Percentiles rank a stretch among this genome's conserved stretches.
Conservation (phyloP, 2,888 invertebrate genomes). For the Frankliniella intonsa region DNA sequence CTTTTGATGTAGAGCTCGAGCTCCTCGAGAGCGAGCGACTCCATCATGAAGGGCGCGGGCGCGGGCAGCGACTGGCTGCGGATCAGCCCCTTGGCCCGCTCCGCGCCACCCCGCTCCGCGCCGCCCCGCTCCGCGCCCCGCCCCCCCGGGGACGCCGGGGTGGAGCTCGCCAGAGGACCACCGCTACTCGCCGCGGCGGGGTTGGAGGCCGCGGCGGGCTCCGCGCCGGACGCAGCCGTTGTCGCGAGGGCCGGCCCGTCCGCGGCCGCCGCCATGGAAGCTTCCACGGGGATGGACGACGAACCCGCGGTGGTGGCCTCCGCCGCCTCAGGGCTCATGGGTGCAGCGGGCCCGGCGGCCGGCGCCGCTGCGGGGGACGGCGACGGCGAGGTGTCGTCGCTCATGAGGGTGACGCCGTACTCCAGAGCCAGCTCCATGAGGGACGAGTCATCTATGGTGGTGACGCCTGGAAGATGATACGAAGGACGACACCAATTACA, state of each 20-base stretch:
- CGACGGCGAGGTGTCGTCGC: neutral
- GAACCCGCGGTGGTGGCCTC: too few relatives aligned
- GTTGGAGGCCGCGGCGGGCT: neutral
- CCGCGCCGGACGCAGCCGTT: neutral
- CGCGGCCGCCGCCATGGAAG: neutral
- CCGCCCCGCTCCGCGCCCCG: neutral
- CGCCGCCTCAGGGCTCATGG: neutral
- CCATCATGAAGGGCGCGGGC: neutral
- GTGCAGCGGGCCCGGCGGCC: neutral
- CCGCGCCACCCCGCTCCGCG: neutral
- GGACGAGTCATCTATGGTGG: neutral
- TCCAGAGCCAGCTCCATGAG: conserved; percentile 11
- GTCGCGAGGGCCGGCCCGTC: neutral
- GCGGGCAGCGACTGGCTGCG: conserved; percentile 15
- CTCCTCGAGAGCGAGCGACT: neutral
- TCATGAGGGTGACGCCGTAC: conserved; percentile 4
- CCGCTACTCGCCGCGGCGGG: neutral
- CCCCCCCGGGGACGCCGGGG: neutral
- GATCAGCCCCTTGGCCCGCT: neutral
- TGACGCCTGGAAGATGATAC: neutral
- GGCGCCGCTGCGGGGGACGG: neutral
- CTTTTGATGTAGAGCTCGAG: conserved; percentile 13
- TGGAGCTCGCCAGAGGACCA: neutral
- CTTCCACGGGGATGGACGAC: too few relatives aligned
- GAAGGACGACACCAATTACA: neutral